Evolutionary conservation across 2,797 vertebrate genomes (phyloP).

Genomic region (Philypnodon macrostomus): DNA sequence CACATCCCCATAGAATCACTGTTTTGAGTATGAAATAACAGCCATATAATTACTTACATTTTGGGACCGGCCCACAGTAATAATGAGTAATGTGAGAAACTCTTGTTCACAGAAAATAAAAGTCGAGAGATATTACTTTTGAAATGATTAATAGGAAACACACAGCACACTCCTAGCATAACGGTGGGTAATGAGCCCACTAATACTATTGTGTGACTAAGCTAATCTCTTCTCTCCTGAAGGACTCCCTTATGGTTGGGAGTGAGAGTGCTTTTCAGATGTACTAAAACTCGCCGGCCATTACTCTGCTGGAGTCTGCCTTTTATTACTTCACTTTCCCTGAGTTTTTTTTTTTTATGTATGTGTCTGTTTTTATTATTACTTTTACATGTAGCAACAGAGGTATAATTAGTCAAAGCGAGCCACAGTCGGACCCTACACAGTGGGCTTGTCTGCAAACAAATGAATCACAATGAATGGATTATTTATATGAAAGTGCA

Average conservation of each 20-base stretch:
- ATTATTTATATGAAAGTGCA: conserved; percentile 46
- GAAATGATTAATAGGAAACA: conserved; percentile 59
- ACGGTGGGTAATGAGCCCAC: conserved; percentile 60
- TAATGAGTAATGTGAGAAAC: conserved; percentile 55
- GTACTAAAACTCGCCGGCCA: conserved; percentile 23
- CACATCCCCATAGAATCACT: conserved; percentile 23
- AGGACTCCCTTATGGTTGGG: conserved; percentile 41
- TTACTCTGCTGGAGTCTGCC: conserved; percentile 35
- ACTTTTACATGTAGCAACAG: conserved; percentile 12
- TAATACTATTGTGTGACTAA: conserved; percentile 57
- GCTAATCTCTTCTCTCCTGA: conserved; percentile 52
- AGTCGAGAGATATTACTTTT: conserved; percentile 58
- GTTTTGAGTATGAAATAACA: conserved; percentile 24
- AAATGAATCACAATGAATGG: conserved; percentile 46
- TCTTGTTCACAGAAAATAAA: conserved; percentile 47
- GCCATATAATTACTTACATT: conserved; percentile 45
- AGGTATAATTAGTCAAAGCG: conserved; percentile 41
- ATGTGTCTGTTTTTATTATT: background rate
- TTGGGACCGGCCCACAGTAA: conserved; percentile 28
- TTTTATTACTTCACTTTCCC: conserved; percentile 23
- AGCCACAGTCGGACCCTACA: conserved; percentile 22
- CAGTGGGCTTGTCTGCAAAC: conserved; percentile 15
- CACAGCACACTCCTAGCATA: conserved; percentile 41
- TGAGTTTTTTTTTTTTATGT: conserved; percentile 19
- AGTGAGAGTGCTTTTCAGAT: conserved; percentile 34